Evolutionary conservation across 2,888 invertebrate genomes (phyloP).

Genomic region (Dioctria rufipes): DNA sequence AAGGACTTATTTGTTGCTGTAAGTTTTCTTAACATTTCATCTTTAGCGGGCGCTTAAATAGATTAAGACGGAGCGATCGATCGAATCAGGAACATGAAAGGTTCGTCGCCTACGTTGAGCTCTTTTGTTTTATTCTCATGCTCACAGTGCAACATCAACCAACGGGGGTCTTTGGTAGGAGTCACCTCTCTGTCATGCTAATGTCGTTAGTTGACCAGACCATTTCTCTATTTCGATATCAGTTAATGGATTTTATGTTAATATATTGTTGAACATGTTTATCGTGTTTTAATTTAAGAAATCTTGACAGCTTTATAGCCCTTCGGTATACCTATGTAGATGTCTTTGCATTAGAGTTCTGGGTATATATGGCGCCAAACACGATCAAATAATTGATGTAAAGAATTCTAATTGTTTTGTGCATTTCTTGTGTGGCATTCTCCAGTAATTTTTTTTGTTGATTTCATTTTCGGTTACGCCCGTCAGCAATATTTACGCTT

Average conservation of each 20-base stretch:
- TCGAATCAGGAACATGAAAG: constrained; percentile 36
- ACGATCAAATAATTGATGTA: neutral
- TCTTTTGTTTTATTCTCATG: constrained; percentile 41
- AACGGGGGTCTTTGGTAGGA: constrained; percentile 39
- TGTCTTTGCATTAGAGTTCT: neutral
- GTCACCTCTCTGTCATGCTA: constrained; percentile 27
- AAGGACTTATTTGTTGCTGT: constrained; percentile 26
- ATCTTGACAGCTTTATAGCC: constrained; percentile 51
- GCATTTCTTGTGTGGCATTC: constrained; percentile 18
- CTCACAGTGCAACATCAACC: constrained; percentile 9
- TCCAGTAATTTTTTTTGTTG: constrained; percentile 4
- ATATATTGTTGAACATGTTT: constrained; percentile 55
- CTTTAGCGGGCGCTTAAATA: constrained; percentile 38
- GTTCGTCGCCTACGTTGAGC: constrained; percentile 50
- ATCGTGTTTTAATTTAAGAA: constrained; percentile 56
- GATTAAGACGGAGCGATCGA: constrained; percentile 32
- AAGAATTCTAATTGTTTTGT: constrained; percentile 41
- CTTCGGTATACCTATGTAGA: constrained; percentile 13
- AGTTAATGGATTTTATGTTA: constrained; percentile 55
- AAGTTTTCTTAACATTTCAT: constrained; percentile 32
- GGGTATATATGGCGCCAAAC: constrained; percentile 32
- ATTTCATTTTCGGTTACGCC: neutral
- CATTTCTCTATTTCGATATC: constrained; percentile 40
- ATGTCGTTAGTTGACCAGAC: neutral
- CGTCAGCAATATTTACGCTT: neutral